Base-by-base conservation (phyloP, 2,113 vertebrate species). In the Struthidea cinerea region DNA sequence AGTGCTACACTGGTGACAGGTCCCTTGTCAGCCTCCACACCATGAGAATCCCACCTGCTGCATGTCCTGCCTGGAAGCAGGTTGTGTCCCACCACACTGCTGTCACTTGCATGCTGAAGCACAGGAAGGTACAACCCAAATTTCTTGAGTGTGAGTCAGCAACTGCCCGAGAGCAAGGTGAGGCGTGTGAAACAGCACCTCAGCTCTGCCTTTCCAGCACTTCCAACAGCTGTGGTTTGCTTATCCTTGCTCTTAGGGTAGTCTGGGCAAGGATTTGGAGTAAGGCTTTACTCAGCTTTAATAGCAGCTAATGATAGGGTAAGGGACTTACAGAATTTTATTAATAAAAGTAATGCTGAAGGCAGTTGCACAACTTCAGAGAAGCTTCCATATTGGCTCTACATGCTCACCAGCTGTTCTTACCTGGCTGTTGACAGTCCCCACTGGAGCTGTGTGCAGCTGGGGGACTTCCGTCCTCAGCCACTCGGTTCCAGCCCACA, bases 301-400 rank as follows among this genome's bases (percentile, higher is more conserved):
- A 89, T 65, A 56, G 77, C 10, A 81, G 69, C 57, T 96, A 94
- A 96, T 96, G 91, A 91, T 13, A 91, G 93, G 61, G 47, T 68
- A 64, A 28, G 57, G 37, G 69, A 23, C 74, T 87, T 75, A 5
- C 1, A 84, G 49, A 71, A 53, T 49, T 67, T 76, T 65, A 70
- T 90, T 88, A 90, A 88, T 92, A 73, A 87, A 95, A 84, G 26
- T 41, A 42, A 27, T 30, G 67, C 56, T 63, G 47, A 83, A 70
- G 76, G 86, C 64, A 63, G 70, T 84, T 95, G 79, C 71, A 42
- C 63, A 92, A 74, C 76, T 50, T 50, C 27, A 21, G 69, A 50
- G 30, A 13, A 39, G 73, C 79, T 81, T 35, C 81, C n/a, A 15
- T 59, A 14, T 20, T 65, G 44, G 23, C 52, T 65, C 79, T 92